These are phyloP conservation scores for Percopsis omiscomaycus DNA, from an alignment of 2,797 vertebrate species.

Conservation along the genomic window DNA sequence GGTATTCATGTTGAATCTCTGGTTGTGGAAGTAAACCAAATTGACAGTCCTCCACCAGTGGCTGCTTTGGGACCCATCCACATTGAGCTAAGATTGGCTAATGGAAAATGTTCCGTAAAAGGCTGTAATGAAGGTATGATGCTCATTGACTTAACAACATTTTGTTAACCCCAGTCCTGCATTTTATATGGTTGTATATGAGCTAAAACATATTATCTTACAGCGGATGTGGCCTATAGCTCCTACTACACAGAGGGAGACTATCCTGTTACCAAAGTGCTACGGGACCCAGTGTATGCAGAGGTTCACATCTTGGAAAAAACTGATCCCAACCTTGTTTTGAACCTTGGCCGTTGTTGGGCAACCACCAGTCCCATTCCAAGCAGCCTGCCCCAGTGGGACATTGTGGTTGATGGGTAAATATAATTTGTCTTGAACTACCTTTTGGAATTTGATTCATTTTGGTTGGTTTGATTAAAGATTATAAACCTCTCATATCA, in stretches of 20 bases:
- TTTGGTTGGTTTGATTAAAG: too few relatives aligned
- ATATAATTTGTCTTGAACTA: background rate
- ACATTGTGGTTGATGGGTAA: constrained; percentile 70
- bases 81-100: constrained; percentile 65
- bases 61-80: constrained; percentile 54
- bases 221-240: constrained; percentile 60
- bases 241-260: constrained; percentile 61
- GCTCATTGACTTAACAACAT: background rate
- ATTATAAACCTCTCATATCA: background rate
- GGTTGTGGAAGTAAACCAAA: constrained; percentile 15
- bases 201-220: constrained; percentile 17
- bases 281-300: constrained; percentile 66
- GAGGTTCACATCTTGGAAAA: constrained; percentile 59
- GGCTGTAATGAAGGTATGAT: constrained; percentile 64
- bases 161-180: background rate
- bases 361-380: constrained; percentile 55
- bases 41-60: constrained; percentile 10
- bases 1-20: constrained; percentile 37
- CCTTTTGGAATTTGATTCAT: background rate
- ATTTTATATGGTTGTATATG: background rate
- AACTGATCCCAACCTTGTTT: constrained; percentile 61
- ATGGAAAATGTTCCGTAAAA: constrained; percentile 63
- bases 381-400: constrained; percentile 65
- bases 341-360: constrained; percentile 72
- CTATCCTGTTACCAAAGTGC: constrained; percentile 65